A percentile compares a stretch with the other conserved stretches of the same genome.
These are phyloP conservation scores for Micromesistius poutassou DNA, from an alignment of 2,797 vertebrate species.

Conservation along the genomic window DNA sequence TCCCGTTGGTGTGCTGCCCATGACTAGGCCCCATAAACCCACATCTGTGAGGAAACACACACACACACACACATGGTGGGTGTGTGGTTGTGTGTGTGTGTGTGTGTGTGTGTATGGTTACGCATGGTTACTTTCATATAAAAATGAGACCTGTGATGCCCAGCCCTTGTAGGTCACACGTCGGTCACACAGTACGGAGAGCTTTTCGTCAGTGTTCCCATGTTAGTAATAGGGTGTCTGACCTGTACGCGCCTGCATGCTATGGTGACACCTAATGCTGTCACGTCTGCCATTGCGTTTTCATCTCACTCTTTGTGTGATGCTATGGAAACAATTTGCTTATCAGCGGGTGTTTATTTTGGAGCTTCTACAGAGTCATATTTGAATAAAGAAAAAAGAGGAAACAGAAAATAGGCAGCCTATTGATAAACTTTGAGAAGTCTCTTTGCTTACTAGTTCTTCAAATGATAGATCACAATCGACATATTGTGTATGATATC, in stretches of 20 bases:
- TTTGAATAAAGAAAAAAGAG: background rate
- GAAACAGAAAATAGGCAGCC: background rate
- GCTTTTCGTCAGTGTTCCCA: background rate
- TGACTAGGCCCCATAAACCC: too few species aligned
- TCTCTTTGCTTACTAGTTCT: background rate
- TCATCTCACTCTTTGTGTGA: background rate
- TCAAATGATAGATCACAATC: background rate
- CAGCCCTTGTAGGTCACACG: background rate
- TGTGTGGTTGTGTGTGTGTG: too few species aligned
- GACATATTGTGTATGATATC: background rate
- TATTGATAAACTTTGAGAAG: background rate
- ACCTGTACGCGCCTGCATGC: background rate
- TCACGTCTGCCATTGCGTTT: too few species aligned
- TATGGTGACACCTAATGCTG: background rate
- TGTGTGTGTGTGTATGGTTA: too few species aligned
- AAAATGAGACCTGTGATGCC: background rate
- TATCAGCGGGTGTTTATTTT: background rate
- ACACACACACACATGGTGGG: background rate
- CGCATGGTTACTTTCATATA: background rate
- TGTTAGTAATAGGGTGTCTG: background rate
- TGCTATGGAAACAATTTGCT: background rate
- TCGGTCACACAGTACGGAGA: too few species aligned
- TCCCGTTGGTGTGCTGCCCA: too few species aligned
- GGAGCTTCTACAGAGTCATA: background rate
- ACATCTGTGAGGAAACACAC: too few species aligned